Conservation (phyloP, 2,797 vertebrate species). For the Tragopan temminckii region DNA sequence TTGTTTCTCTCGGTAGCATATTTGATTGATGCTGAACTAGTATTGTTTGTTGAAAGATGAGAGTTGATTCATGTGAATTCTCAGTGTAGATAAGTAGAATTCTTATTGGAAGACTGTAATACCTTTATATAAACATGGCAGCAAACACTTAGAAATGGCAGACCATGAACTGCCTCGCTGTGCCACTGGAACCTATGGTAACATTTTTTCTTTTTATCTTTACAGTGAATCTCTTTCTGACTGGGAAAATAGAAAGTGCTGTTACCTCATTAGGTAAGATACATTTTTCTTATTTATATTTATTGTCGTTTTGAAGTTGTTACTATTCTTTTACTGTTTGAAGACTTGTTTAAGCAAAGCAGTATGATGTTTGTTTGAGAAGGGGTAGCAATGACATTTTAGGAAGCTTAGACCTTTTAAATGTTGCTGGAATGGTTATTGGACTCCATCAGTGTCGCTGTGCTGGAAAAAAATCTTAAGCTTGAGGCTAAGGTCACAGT, state of each 20-base stretch:
- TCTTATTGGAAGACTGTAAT: not conserved
- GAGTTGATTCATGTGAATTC: not conserved
- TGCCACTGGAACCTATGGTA: not conserved
- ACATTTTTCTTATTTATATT: not conserved
- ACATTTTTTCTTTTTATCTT: constrained; percentile 47
- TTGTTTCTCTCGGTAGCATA: not conserved
- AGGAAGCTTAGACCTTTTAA: not conserved
- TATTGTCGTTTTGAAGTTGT: not conserved
- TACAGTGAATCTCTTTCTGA: constrained; percentile 84
- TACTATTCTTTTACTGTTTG: not conserved
- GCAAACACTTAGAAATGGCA: not conserved
- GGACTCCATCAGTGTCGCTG: not conserved
- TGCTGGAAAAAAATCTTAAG: not conserved
- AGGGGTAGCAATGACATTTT: not conserved
- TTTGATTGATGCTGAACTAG: not conserved
- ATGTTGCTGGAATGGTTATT: not conserved
- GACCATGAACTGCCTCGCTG: not conserved
- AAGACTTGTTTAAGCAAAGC: not conserved
- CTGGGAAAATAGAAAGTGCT: constrained; percentile 80
- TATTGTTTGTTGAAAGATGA: not conserved
- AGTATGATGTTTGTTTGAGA: not conserved
- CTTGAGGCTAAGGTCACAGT: not conserved
- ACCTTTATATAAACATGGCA: not conserved
- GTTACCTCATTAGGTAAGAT: constrained; percentile 80
- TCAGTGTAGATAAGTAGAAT: not conserved